Percentiles rank a stretch among this genome's conserved stretches.
These are phyloP conservation scores for Echeneis naucrates DNA, from an alignment of 2,797 vertebrate genomes.

Conservation along the genomic window DNA sequence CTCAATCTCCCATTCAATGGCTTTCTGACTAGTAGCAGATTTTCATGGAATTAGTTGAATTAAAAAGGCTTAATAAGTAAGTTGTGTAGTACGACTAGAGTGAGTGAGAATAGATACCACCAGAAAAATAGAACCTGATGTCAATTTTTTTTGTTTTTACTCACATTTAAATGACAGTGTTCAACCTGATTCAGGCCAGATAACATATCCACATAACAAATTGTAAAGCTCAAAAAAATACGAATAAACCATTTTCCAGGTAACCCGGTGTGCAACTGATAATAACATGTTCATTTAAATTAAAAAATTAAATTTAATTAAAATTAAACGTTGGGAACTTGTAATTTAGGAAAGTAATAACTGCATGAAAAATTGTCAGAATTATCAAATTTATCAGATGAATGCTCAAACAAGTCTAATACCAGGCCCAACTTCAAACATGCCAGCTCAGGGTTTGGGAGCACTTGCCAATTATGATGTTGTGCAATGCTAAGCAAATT, in stretches of 20 bases:
- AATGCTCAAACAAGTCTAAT: background rate
- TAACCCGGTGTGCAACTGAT: background rate
- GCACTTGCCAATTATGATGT: background rate
- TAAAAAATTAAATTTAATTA: no score
- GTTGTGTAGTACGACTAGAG: background rate
- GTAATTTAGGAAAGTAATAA: background rate
- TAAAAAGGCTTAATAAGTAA: background rate
- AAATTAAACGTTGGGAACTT: no score
- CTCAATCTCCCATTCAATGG: background rate
- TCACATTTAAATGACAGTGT: constrained; percentile 10
- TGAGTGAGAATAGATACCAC: background rate
- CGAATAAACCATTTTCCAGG: background rate
- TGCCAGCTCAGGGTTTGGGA: background rate
- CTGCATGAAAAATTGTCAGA: background rate
- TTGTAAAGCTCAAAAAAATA: background rate
- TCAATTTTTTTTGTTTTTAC: constrained; percentile 13
- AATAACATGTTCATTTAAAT: no score
- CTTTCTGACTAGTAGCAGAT: background rate
- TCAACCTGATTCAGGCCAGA: background rate
- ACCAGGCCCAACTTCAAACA: no score
- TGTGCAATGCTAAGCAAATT: constrained; percentile 1
- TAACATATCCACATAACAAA: background rate
- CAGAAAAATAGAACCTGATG: background rate
- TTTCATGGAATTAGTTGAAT: background rate
- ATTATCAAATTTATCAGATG: background rate